Base-by-base conservation (phyloP, 2,888 invertebrate genomes). In the Andrena hattorfiana region DNA sequence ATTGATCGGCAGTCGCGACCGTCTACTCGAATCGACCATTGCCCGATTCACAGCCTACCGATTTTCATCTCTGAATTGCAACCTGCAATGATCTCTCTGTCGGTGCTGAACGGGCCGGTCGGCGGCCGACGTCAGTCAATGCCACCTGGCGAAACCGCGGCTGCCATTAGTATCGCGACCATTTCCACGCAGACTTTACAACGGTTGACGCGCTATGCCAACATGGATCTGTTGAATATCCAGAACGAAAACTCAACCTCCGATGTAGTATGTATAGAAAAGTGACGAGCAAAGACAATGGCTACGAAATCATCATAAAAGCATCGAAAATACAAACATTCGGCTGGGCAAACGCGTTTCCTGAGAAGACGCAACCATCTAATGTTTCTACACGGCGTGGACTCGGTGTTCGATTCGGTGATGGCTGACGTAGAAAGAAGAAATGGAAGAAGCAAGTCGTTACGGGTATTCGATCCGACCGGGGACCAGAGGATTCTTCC, bases 1-100 rank as follows among this genome's bases (percentile, higher is more conserved):
- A 76, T 71, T 60, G 67, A 68, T 63, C 63, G 54, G 16, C 26
- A 64, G 16, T 48, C 30, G n/a, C 32, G 48, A 63, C 69, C 56
- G 69, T 54, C 59, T 59, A 59, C 42, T 59, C 20, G 30, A 62
- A 48, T 72, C 51, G 49, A 48, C 62, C 28, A n/a, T 51, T 49
- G 30, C 16, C 62, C 23, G 48, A 16, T 23, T 30, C 23, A 4
- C 28, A 63, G 35, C 32, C 59, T 42, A 63, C 60, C 66, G 60
- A 77, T 74, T 68, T 69, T 28, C 51, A 51, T 62, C 48, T 32
- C 13, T 3, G 48, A 32, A 67, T 56, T 42, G 13, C 35, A 16
- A 63, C 49, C 49, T 5, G 6, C 59, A 7, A 35, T 49, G 35
- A 35, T 62, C 51, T 26, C 69, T 62, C 51, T 51, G 16, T 56